These are phyloP conservation scores for Catalaphyllia jardinei DNA, from an alignment of 64 coral and sea anemone species.

Conservation along the genomic window DNA sequence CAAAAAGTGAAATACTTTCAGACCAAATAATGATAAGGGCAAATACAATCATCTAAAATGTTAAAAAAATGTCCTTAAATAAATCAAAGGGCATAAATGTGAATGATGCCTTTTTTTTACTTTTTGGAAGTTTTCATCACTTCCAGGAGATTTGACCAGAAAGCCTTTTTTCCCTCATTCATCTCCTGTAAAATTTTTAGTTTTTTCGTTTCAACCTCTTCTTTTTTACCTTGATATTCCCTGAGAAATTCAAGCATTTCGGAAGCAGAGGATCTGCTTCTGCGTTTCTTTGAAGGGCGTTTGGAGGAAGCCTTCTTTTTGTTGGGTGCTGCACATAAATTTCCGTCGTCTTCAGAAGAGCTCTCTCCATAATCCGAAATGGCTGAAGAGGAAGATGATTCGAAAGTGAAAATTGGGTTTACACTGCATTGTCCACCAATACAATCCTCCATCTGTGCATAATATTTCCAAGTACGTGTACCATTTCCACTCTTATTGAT, in stretches of 20 bases:
- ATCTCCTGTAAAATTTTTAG: conserved; percentile 1
- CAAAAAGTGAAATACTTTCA: not conserved
- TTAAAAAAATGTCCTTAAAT: not conserved
- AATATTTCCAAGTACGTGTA: not conserved
- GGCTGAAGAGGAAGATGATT: not conserved
- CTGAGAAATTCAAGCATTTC: conserved; percentile 20
- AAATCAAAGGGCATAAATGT: conserved; percentile 13
- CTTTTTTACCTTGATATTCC: conserved; percentile 13
- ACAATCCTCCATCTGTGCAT: not conserved
- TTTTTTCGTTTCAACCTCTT: conserved; percentile 32
- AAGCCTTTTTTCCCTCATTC: conserved; percentile 9
- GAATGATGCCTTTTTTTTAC: not conserved
- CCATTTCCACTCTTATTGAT: conserved; percentile 14
- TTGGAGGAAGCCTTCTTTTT: not conserved
- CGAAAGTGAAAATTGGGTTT: conserved; percentile 1
- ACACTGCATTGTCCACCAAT: not conserved
- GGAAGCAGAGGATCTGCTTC: conserved; percentile 11
- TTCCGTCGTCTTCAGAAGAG: not conserved
- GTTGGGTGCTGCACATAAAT: not conserved
- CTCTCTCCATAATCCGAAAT: not conserved
- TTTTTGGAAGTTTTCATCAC: conserved; percentile 27
- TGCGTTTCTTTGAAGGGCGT: not conserved
- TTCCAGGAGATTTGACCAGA: conserved; percentile 16
- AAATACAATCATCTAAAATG: not conserved
- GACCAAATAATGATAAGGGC: not conserved